Evolutionary conservation across 1,140 invertebrate species (phyloP).

Genomic region (Meloidogyne hapla): DNA sequence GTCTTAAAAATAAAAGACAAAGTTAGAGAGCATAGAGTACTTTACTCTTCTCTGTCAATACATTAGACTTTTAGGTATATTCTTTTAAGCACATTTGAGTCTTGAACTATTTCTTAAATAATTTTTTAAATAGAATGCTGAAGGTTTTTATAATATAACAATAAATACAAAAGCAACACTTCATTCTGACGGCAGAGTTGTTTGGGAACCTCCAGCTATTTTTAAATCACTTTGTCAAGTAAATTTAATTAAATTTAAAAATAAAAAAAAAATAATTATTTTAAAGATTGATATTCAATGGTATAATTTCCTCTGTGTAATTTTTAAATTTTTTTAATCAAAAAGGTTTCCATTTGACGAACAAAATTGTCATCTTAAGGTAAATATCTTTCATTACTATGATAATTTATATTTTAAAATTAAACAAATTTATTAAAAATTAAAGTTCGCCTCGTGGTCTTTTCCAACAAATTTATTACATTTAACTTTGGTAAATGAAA

Average conservation of each 20-base stretch:
- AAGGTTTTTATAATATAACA: constrained; percentile 69
- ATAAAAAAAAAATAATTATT: not conserved
- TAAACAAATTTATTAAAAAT: too few species aligned
- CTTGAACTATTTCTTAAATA: too few species aligned
- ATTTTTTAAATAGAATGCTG: constrained; percentile 64
- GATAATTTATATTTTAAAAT: too few species aligned
- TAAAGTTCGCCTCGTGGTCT: constrained; percentile 93
- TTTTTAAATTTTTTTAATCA: constrained; percentile 29
- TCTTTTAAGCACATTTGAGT: too few species aligned
- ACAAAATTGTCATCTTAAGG: constrained; percentile 65
- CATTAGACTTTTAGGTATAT: too few species aligned
- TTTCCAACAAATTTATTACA: constrained; percentile 73
- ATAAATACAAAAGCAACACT: constrained; percentile 68
- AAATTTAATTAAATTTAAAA: not conserved
- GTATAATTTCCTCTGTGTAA: constrained; percentile 35
- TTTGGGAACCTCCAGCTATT: constrained; percentile 96
- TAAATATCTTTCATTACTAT: constrained; percentile 11
- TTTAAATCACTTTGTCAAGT: constrained; percentile 87
- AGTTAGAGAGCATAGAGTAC: too few species aligned
- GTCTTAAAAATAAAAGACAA: too few species aligned
- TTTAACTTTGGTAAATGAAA: constrained; percentile 45
- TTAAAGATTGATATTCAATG: constrained; percentile 82
- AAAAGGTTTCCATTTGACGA: constrained; percentile 75
- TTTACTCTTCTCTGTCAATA: too few species aligned
- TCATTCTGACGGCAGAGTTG: constrained; percentile 81